These are phyloP conservation scores for Turritopsis dohrnii DNA, from an alignment of 30 jellyfish, hydroid and myxozoan genomes.

Conservation along the genomic window DNA sequence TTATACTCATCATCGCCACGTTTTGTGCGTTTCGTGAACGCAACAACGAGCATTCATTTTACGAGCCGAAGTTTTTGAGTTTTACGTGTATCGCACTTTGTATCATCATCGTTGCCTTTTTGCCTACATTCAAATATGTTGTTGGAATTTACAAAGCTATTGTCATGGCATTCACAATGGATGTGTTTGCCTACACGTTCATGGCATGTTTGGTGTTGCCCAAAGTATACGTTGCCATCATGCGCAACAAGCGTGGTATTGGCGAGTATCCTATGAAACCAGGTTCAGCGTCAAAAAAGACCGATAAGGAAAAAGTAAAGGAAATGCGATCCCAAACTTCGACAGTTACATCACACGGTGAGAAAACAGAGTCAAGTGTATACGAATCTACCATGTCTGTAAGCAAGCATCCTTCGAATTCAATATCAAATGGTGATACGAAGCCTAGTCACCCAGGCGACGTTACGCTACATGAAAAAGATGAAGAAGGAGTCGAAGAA, in stretches of 20 bases:
- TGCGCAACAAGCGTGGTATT: slow-evolving; percentile 36
- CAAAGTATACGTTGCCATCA: slow-evolving; percentile 34
- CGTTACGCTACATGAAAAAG: neutral
- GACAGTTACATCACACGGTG: neutral
- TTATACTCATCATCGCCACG: slow-evolving; percentile 47
- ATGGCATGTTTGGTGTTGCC: slow-evolving; percentile 79
- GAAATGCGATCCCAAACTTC: neutral
- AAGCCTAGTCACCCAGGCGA: neutral
- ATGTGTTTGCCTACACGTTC: slow-evolving; percentile 63
- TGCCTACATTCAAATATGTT: slow-evolving; percentile 75
- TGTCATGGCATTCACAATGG: slow-evolving; percentile 80
- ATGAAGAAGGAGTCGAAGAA: neutral
- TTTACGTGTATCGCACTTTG: slow-evolving; percentile 66
- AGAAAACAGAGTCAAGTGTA: slow-evolving; percentile 2
- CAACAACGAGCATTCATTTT: slow-evolving; percentile 55
- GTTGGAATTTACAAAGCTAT: slow-evolving; percentile 64
- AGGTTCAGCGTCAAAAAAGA: slow-evolving; percentile 13
- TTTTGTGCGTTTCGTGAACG: slow-evolving; percentile 70
- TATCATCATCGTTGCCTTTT: slow-evolving; percentile 72
- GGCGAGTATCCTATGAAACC: slow-evolving; percentile 27
- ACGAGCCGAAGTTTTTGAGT: slow-evolving; percentile 83
- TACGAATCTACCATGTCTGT: neutral
- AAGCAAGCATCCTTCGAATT: neutral
- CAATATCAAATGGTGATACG: neutral
- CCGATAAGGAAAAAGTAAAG: neutral